Evolutionary conservation across 1,140 invertebrate genomes (phyloP).

Genomic region (Aradophagus sp.): DNA sequence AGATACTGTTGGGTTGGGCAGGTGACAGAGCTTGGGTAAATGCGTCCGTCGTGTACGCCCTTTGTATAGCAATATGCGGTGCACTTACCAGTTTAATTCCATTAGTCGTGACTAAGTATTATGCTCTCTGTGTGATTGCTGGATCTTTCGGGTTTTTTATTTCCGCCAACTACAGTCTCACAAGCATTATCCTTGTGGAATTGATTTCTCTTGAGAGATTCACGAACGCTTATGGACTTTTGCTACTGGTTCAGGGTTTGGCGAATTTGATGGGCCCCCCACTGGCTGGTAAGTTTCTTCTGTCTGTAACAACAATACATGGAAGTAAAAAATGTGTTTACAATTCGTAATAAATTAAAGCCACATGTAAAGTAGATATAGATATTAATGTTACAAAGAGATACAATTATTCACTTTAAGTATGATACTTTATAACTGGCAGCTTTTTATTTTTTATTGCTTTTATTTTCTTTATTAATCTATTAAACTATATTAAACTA

Average conservation of each 20-base stretch:
- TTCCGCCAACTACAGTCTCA: conserved; percentile 90
- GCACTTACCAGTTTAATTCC: conserved; percentile 82
- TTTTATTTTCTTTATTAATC: too few relatives aligned
- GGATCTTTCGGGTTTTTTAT: conserved; percentile 89
- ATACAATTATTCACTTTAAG: too few relatives aligned
- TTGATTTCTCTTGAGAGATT: conserved; percentile 89
- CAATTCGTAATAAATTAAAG: too few relatives aligned
- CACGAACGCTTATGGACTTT: conserved; percentile 91
- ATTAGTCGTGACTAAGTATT: conserved; percentile 77
- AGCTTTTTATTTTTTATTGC: too few relatives aligned
- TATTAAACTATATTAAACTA: too few relatives aligned
- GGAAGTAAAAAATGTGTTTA: too few relatives aligned
- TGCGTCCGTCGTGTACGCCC: conserved; percentile 83
- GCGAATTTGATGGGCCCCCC: conserved; percentile 92
- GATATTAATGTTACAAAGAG: too few relatives aligned
- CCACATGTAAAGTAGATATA: too few relatives aligned
- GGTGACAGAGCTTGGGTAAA: conserved; percentile 87
- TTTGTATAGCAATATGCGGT: conserved; percentile 86
- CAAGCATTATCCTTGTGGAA: conserved; percentile 90
- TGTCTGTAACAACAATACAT: too few relatives aligned
- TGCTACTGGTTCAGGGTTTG: conserved; percentile 90
- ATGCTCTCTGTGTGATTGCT: conserved; percentile 77
- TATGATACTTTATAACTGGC: too few relatives aligned
- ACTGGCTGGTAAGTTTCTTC: conserved; percentile 80
- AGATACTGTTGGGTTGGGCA: conserved; percentile 90